phyloP scores from a whole-genome alignment of 2,113 vertebrate genomes.

The Alectura lathami region DNA sequence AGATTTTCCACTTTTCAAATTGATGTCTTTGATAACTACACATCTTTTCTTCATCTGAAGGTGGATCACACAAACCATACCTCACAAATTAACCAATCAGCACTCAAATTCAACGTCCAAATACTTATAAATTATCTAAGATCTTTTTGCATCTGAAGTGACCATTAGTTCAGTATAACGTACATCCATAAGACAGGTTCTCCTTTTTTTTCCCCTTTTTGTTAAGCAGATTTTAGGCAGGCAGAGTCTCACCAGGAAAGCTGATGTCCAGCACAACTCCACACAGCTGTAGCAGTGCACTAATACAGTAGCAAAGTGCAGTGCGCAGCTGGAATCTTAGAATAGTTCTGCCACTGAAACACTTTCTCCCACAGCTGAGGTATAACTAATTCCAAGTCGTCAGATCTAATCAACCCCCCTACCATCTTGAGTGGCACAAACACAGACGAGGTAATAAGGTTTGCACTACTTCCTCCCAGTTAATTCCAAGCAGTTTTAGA shows the following conservation, averaged over 20 bases:
- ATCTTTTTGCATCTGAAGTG: neutral
- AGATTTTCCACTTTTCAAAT: neutral
- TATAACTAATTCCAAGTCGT: neutral
- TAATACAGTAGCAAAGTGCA: accelerated
- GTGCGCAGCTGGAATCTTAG: neutral
- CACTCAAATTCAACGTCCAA: neutral
- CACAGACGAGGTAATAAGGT: neutral
- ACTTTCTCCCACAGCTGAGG: neutral
- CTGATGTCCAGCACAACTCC: neutral
- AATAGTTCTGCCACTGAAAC: neutral
- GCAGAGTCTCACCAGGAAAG: neutral
- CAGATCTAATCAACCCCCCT: neutral
- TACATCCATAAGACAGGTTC: neutral
- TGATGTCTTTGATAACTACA: neutral
- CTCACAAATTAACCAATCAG: neutral
- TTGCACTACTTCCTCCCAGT: neutral
- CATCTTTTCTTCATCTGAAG: neutral
- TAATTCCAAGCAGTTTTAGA: neutral
- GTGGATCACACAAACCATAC: neutral
- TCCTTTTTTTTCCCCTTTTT: neutral
- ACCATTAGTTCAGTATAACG: neutral
- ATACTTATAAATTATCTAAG: neutral
- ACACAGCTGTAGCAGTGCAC: neutral
- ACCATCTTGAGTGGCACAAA: accelerated
- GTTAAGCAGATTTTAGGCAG: neutral